These are phyloP conservation scores for Chondrosia reniformis DNA, from an alignment of 37 sponge, comb jelly and placozoan genomes.

Conservation along the genomic window DNA sequence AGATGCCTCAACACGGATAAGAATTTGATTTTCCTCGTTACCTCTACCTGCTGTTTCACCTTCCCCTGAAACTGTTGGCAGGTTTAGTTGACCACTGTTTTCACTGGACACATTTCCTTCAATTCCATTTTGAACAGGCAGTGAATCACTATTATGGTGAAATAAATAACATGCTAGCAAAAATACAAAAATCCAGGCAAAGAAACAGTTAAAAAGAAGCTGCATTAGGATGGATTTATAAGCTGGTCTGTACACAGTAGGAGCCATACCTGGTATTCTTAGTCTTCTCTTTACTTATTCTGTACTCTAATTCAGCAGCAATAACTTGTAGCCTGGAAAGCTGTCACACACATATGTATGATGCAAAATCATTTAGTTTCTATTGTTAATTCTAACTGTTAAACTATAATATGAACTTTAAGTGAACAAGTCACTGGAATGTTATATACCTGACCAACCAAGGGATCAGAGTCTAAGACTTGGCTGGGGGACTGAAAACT, in stretches of 20 bases:
- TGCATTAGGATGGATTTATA: too few species aligned
- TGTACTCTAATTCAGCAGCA: constrained; percentile 8
- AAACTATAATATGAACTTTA: too few species aligned
- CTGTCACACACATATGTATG: neutral
- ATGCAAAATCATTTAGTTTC: too few species aligned
- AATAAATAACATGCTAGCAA: too few species aligned
- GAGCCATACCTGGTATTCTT: neutral
- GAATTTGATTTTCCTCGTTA: neutral
- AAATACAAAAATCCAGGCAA: too few species aligned
- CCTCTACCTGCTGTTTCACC: neutral
- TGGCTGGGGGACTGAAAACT: too few species aligned
- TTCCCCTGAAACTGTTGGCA: neutral
- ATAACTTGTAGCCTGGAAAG: constrained; percentile 5
- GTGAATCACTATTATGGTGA: too few species aligned
- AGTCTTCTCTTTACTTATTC: neutral
- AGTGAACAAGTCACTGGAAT: too few species aligned
- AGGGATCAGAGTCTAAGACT: too few species aligned
- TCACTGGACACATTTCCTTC: neutral
- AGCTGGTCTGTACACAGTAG: neutral
- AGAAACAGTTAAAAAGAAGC: too few species aligned
- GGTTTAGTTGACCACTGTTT: neutral
- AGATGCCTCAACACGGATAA: neutral
- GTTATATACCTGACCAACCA: too few species aligned
- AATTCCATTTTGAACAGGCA: neutral
- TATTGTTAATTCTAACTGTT: too few species aligned